Evolutionary conservation across 2,113 vertebrate genomes (phyloP), one percentile per base, ranked within the genome.

Genomic region (Panurus biarmicus): DNA sequence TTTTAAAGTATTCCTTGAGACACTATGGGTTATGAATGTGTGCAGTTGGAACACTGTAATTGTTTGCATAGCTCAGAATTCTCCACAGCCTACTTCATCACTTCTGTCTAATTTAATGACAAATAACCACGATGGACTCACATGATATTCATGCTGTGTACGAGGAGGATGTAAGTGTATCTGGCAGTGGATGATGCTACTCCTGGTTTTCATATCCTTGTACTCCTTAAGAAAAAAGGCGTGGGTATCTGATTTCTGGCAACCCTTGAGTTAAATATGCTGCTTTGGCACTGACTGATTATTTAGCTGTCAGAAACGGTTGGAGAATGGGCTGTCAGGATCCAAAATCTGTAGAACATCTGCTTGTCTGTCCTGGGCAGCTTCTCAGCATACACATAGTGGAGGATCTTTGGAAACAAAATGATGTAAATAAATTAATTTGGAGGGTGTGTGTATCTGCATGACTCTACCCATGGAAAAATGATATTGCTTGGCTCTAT

Each of bases 321-420:
- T 93, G 89, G 65, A 76, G 61, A 94, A 84, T 18, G 21, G 85
- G 92, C 84, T 92, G 57, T 94, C 65, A 54, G 87, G 73, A 85
- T 96, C 81, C 40, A 12, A 72, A 93, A 75, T 85, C 69, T 28
- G 56, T n/a, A 35, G 24, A 50, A 96, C 95, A 97, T 96, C 95
- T 97, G 96, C 74, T 94, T 92, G 44, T 87, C 87, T 35, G 15
- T 13, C 86, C 94, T 86, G 73, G 56, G 84, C 87, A 47, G 79
- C 75, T 90, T 82, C 67, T 93, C 80, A 11, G 47, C 12, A 11
- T 47, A 38, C 60, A 35, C 3, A 4, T 3, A 1, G 47, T 76
- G 58, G 88, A 93, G 40, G 66, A 85, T 80, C 76, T 83, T 90
- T 89, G 93, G 73, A 94, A 91, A 66, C 44, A 73, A 92, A 89